Evolutionary conservation across 1,140 invertebrate species (phyloP), one percentile per base, ranked within the genome.

Genomic region (Drosophila subpulchrella): DNA sequence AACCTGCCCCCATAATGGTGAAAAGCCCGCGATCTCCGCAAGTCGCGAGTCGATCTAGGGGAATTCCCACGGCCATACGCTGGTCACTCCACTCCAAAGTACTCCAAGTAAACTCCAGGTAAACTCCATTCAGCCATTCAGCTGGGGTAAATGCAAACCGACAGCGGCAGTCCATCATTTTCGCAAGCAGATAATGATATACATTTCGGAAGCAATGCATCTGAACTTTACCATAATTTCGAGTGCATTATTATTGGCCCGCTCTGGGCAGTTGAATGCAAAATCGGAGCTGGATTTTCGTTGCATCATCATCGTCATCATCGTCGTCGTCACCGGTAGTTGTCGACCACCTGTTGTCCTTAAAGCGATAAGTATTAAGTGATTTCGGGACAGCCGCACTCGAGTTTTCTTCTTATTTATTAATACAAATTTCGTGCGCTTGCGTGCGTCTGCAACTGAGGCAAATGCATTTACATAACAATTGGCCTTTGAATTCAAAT

Each of bases 121-220:
- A 24, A 54, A 24, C 17, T 24, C 13, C 55, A 78, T 61, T 72
- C 53, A 51, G 71, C 57, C 39, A 34, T 34, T 34, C 7, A 34
- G 32, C 32, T 30, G 50, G 51, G 17, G 46, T 74, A 77, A 82
- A 78, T 78, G 81, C 68, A 62, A 75, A 46, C 71, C 63, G 81
- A 75, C 82, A 78, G 58, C 51, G 75, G 75, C 83, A 79, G 83
- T 83, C 76, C 79, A 80, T 88, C 83, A 88, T 88, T 83, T 88
- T 68, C 68, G 78, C 82, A 80, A 74, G 48, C 84, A 72, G 55
- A 59, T 88, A 88, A 88, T 88, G 73, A 88, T 88, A 88, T 89
- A 88, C 77, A 88, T 88, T 88, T 88, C 80, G 76, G 84, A 81
- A 88, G 84, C 84, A 89, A 81, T 89, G 76, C 50, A 88, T 67